These are phyloP conservation scores for Siniperca knerii DNA, from an alignment of 2,113 vertebrate species.

Conservation along the genomic window DNA sequence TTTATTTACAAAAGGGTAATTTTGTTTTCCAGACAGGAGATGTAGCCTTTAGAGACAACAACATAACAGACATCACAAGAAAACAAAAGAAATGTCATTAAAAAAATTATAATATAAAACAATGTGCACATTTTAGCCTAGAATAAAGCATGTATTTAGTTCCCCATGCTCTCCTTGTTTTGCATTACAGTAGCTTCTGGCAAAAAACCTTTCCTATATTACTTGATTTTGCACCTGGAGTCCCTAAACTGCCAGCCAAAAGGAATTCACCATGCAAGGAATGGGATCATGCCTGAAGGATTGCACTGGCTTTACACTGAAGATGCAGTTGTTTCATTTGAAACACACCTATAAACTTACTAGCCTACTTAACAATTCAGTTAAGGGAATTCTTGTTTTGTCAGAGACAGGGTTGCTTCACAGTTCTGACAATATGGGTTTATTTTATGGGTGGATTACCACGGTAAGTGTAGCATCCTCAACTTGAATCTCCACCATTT, in stretches of 20 bases:
- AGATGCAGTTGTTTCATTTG: background rate
- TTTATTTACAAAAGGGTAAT: conserved; percentile 11
- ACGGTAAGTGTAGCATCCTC: background rate
- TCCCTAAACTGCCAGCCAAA: background rate
- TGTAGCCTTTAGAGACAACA: conserved; percentile 5
- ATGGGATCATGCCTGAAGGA: background rate
- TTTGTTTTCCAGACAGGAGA: conserved; percentile 4
- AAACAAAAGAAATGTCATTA: background rate
- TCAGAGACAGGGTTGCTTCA: background rate
- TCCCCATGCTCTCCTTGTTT: background rate
- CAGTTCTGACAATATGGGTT: conserved; percentile 7
- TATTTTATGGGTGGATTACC: conserved; percentile 9
- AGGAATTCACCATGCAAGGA: background rate
- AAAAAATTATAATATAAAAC: background rate
- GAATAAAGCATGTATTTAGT: background rate
- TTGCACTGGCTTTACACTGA: background rate
- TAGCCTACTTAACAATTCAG: background rate
- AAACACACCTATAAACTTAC: background rate
- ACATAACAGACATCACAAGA: background rate
- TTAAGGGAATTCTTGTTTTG: background rate
- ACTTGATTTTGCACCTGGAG: background rate
- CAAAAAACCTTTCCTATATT: background rate
- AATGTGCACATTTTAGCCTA: background rate
- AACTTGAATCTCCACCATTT: background rate
- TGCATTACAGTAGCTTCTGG: background rate